Conservation (phyloP, 2,888 invertebrate genomes). For the Brenthis daphne region DNA sequence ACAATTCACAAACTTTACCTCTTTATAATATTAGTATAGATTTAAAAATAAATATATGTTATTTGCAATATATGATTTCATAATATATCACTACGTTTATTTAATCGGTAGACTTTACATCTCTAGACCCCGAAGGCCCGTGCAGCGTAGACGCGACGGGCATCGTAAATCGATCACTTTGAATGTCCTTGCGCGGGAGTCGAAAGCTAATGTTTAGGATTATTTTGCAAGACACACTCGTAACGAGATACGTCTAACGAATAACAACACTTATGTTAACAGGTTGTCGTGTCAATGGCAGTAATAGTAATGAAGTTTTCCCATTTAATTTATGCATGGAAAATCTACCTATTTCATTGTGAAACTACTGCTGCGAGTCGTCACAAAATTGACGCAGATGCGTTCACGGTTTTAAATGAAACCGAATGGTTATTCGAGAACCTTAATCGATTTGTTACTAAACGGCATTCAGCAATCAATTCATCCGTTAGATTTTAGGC, state of each 20-base stretch:
- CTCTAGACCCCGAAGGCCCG: conserved; percentile 20
- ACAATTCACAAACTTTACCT: too few relatives aligned
- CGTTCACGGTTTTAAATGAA: neutral
- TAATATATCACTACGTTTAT: neutral
- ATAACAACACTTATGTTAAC: conserved; percentile 45
- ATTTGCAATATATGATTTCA: neutral
- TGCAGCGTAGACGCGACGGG: conserved; percentile 45
- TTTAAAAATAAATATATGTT: neutral
- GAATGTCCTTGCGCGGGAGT: conserved; percentile 67
- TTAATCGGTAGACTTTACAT: conserved; percentile 15
- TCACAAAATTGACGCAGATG: neutral
- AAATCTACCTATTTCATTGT: conserved; percentile 14
- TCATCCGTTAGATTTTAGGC: conserved; percentile 21
- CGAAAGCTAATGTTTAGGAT: conserved; percentile 61
- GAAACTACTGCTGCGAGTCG: neutral
- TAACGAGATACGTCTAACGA: conserved; percentile 60
- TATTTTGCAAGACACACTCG: conserved; percentile 68
- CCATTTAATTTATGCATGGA: conserved; percentile 23
- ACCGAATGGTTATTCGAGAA: neutral
- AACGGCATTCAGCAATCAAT: neutral
- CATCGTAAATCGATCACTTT: conserved; percentile 51
- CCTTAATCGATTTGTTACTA: conserved; percentile 12
- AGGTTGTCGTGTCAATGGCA: conserved; percentile 28
- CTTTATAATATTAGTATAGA: too few relatives aligned
- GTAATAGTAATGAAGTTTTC: conserved; percentile 28